Percentiles rank a stretch among this genome's conserved stretches.
Conservation (phyloP, 1,140 invertebrate genomes). For the Venustaconcha ellipsiformis region DNA sequence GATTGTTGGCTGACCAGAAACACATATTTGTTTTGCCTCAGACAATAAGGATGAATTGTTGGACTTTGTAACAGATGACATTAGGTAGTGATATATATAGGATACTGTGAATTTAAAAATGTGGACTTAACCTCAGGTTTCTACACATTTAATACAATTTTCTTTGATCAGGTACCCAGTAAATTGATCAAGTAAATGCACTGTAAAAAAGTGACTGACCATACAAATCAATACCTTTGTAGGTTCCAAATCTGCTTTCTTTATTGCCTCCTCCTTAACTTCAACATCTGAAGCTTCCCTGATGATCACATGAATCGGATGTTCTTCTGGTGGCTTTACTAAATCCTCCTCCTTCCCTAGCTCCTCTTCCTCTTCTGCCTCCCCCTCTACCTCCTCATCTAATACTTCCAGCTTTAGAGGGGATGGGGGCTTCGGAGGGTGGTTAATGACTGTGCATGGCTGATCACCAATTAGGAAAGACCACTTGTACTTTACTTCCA, state of each 20-base stretch:
- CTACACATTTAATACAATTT: too few species aligned
- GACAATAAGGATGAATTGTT: too few species aligned
- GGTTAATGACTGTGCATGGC: slow-evolving; percentile 45
- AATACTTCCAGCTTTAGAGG: slow-evolving; percentile 25
- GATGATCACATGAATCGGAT: slow-evolving; percentile 36
- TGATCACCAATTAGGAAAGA: slow-evolving; percentile 67
- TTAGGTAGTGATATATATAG: too few species aligned
- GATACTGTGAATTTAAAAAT: too few species aligned
- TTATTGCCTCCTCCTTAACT: slow-evolving; percentile 37
- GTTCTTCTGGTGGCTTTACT: not conserved
- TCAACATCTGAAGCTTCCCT: slow-evolving; percentile 34
- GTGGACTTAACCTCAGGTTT: too few species aligned
- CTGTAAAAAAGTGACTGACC: not conserved
- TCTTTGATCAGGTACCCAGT: too few species aligned
- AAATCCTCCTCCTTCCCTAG: too few species aligned
- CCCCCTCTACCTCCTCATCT: slow-evolving; percentile 31
- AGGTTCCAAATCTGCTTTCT: slow-evolving; percentile 40
- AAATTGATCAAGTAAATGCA: not conserved
- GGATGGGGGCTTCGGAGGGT: slow-evolving; percentile 2
- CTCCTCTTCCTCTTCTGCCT: slow-evolving; percentile 22
- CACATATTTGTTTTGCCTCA: too few species aligned
- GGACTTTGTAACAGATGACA: too few species aligned
- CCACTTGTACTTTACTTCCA: slow-evolving; percentile 66
- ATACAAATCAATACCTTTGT: slow-evolving; percentile 32
- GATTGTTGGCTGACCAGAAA: too few species aligned